Evolutionary conservation across 2,888 invertebrate genomes (phyloP), one percentile per base, ranked within the genome.

Genomic region (Chymomyza amoena): DNA sequence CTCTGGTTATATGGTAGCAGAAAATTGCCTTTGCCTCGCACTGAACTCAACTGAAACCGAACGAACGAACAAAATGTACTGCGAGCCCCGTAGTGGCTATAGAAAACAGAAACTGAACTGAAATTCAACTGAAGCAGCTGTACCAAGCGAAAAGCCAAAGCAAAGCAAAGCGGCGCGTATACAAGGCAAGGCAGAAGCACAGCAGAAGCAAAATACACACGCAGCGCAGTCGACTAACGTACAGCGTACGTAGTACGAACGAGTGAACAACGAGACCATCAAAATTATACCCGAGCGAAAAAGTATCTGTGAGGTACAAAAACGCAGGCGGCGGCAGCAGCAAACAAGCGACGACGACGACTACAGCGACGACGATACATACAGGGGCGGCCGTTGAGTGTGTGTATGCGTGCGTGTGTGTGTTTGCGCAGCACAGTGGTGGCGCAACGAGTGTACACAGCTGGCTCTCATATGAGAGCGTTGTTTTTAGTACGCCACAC

Each of bases 51-150:
- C 70, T 66, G 69, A 67, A 39, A 64, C 70, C 64, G 78, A 77
- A 76, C 81, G 78, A 77, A 76, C 81, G 82, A 83, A 87, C 83
- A 76, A 84, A 84, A 82, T 80, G 83, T 87, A 86, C 88, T 87
- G 87, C 77, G 39, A 45, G 39, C 39, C 39, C 13, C 39, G n/a
- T 84, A 73, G n/a, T 76, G 80, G 73, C 85, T 82, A 84, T 84
- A 84, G 89, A 84, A 87, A 85, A 83, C 89, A 88, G 89, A 84
- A 66, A 76, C 76, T 76, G 76, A 76, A 84, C 84, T 84, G 89
- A 84, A 83, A 84, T 89, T 89, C 79, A 84, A 88, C 84, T 84
- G 84, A 88, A 88, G 84, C 84, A 89, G 84, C 84, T 84, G 84
- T 84, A 84, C 84, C 89, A 83, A 71, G 87, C 87, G 82, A 79